Conservation (phyloP, 2,888 invertebrate species). For the Myopa testacea region DNA sequence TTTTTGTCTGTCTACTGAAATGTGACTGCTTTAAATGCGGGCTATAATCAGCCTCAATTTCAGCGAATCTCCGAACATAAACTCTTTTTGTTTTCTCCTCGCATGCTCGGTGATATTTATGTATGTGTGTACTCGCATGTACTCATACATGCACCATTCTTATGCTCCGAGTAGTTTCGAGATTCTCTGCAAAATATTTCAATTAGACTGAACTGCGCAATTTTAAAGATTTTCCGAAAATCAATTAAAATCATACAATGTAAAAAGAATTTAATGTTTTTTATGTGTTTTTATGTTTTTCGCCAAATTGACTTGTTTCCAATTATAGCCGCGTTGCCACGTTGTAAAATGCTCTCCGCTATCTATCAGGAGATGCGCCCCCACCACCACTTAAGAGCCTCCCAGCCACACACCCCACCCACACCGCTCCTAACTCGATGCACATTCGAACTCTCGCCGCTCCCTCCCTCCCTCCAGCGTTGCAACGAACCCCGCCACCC, state of each 20-base stretch:
- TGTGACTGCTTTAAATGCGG: too few species aligned
- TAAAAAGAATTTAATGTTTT: not conserved
- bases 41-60: not conserved
- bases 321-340: constrained; percentile 31
- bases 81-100: not conserved
- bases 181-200: constrained; percentile 7
- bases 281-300: constrained; percentile 20
- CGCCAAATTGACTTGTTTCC: constrained; percentile 31
- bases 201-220: not conserved
- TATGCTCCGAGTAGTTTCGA: not conserved
- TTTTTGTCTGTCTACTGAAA: too few species aligned
- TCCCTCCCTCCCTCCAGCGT: not conserved
- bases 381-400: not conserved
- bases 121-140: not conserved
- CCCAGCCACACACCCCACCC: not conserved
- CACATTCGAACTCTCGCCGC: not conserved
- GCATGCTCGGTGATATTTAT: not conserved
- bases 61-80: constrained; percentile 2
- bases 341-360: constrained; percentile 28
- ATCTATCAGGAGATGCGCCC: constrained; percentile 2
- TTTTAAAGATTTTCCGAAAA: constrained; percentile 30
- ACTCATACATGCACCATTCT: not conserved
- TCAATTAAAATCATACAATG: constrained; percentile 34
- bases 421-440: not conserved
- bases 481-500: not conserved